Percentiles rank a stretch among this genome's conserved stretches.
Conservation (phyloP, 2,113 vertebrate species). For the Vidua macroura region DNA sequence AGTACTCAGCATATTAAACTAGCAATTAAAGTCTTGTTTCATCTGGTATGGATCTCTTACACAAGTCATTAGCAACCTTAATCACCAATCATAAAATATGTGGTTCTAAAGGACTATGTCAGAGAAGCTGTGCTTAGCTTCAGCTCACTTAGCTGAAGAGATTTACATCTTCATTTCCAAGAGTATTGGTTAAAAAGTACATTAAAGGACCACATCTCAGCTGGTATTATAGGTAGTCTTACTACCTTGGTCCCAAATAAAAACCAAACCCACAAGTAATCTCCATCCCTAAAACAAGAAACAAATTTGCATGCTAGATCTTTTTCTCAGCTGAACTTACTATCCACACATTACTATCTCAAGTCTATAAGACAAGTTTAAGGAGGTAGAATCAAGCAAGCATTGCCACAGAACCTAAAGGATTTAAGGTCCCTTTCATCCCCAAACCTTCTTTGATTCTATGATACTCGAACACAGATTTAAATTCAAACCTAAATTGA, state of each 20-base stretch:
- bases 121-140: not conserved
- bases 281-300: not conserved
- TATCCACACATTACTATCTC: not conserved
- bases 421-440: not conserved
- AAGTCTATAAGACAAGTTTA: not conserved
- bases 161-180: not conserved
- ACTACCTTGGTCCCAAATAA: not conserved
- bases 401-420: not conserved
- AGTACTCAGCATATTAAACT: slow-evolving; percentile 17
- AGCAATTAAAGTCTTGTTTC: slow-evolving; percentile 7
- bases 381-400: not conserved
- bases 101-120: not conserved
- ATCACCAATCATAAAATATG: slow-evolving; percentile 6
- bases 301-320: not conserved
- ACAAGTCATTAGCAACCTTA: not conserved
- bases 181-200: not conserved
- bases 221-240: not conserved
- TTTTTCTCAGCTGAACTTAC: not conserved
- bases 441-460: not conserved
- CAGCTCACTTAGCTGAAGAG: not conserved
- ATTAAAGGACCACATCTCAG: not conserved
- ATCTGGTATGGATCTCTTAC: not conserved
- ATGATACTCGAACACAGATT: not conserved
- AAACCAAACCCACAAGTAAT: not conserved
- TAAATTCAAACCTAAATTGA: not conserved